Conservation (phyloP, 2,113 vertebrate genomes). For the Procavia capensis region DNA sequence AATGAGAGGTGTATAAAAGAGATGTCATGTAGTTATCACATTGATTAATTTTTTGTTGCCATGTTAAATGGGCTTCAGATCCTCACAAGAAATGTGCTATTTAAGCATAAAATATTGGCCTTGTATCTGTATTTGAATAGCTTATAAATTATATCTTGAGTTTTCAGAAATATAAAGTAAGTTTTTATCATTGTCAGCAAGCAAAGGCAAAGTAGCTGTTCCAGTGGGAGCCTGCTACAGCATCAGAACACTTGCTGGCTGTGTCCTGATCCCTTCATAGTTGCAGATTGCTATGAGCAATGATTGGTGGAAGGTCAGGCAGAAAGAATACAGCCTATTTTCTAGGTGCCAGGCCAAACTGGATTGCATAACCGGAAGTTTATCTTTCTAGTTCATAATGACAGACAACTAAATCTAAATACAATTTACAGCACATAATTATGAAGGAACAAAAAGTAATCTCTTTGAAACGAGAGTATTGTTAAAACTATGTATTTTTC, state of each 20-base stretch:
- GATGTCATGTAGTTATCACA: background rate
- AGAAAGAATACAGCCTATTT: background rate
- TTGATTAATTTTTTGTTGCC: constrained; percentile 51
- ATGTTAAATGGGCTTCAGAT: constrained; percentile 32
- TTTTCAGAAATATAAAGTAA: constrained; percentile 64
- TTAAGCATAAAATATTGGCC: constrained; percentile 64
- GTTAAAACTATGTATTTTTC: background rate
- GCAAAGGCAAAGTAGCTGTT: constrained; percentile 42
- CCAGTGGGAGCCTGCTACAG: background rate
- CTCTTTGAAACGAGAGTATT: constrained; percentile 65
- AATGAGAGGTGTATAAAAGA: constrained; percentile 8
- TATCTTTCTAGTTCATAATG: constrained; percentile 25
- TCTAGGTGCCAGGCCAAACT: constrained; percentile 21
- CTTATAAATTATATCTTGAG: constrained; percentile 64
- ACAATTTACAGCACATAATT: background rate
- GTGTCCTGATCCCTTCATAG: background rate
- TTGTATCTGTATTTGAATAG: background rate
- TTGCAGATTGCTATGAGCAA: background rate
- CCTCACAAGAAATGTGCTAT: constrained; percentile 61
- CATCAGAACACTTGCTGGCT: constrained; percentile 32
- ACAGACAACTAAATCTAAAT: constrained; percentile 50
- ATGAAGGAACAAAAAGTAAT: constrained; percentile 41
- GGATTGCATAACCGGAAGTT: constrained; percentile 13
- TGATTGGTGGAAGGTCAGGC: background rate
- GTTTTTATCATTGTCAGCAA: constrained; percentile 67